Evolutionary conservation across 2,888 invertebrate genomes (phyloP).

Genomic region (Platycnemis pennipes): DNA sequence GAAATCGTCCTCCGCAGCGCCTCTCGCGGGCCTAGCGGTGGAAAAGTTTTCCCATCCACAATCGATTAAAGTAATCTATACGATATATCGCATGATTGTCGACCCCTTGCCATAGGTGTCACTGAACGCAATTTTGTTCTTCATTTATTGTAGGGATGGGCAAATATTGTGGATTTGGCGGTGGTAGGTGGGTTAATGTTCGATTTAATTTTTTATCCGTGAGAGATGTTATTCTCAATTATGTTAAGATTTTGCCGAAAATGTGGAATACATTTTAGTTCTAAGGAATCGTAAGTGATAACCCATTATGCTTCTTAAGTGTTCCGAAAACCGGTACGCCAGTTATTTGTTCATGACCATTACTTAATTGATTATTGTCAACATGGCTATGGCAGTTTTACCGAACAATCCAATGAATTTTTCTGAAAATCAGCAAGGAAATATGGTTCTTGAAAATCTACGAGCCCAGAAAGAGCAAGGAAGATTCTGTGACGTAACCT

Average conservation of each 20-base stretch:
- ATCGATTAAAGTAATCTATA: no score
- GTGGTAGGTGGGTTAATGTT: slow-evolving; percentile 56
- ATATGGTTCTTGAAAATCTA: slow-evolving; percentile 78
- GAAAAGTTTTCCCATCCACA: no score
- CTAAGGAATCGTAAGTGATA: neutral
- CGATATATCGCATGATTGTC: no score
- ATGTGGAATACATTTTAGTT: slow-evolving; percentile 25
- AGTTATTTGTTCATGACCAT: slow-evolving; percentile 56
- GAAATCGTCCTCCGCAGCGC: no score
- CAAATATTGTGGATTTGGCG: slow-evolving; percentile 62
- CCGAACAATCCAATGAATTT: slow-evolving; percentile 76
- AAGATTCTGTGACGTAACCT: slow-evolving; percentile 83
- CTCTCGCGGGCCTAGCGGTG: no score
- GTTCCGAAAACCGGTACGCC: slow-evolving; percentile 57
- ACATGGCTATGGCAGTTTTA: slow-evolving; percentile 65
- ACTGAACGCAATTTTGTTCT: slow-evolving; percentile 37
- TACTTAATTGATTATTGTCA: slow-evolving; percentile 61
- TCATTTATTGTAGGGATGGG: slow-evolving; percentile 66
- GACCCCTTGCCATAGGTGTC: slow-evolving; percentile 50
- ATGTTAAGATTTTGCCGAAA: neutral
- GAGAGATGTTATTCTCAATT: slow-evolving; percentile 8
- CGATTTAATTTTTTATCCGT: neutral
- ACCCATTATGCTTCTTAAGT: slow-evolving; percentile 45
- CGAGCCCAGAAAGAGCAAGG: slow-evolving; percentile 81
- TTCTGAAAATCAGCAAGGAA: slow-evolving; percentile 78